These are phyloP conservation scores for Taphrorychus bicolor DNA, from an alignment of 2,888 invertebrate genomes.

Conservation along the genomic window DNA sequence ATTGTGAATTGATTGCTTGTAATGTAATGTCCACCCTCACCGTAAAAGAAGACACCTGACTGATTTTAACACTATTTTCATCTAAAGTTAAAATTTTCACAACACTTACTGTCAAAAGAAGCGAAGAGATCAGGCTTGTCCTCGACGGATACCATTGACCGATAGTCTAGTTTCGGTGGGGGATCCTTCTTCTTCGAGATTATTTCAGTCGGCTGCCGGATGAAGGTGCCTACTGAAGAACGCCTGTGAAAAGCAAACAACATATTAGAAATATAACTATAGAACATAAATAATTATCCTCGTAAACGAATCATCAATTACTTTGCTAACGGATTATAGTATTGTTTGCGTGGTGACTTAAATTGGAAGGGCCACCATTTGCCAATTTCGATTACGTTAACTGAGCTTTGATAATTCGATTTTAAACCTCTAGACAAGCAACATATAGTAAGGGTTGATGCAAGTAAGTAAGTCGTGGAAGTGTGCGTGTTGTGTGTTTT, in stretches of 20 bases:
- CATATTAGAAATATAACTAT: too few relatives aligned
- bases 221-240: constrained; percentile 86
- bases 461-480: neutral
- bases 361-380: too few relatives aligned
- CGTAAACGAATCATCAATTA: neutral
- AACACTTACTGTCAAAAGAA: constrained; percentile 88
- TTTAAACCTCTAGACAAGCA: neutral
- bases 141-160: constrained; percentile 92
- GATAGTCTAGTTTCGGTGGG: constrained; percentile 83
- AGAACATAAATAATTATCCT: too few relatives aligned
- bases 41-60: too few relatives aligned
- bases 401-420: neutral
- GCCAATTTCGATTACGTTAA: too few relatives aligned
- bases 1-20: too few relatives aligned
- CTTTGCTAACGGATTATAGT: too few relatives aligned
- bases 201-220: constrained; percentile 72
- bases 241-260: constrained; percentile 65
- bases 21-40: too few relatives aligned
- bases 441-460: neutral
- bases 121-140: constrained; percentile 96
- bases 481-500: constrained; percentile 5
- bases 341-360: too few relatives aligned
- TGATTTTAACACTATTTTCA: too few relatives aligned
- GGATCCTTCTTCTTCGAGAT: constrained; percentile 64
- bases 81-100: too few relatives aligned